Evolutionary conservation across 1,140 invertebrate species (phyloP).

Genomic region (Sycophaga agraensis): DNA sequence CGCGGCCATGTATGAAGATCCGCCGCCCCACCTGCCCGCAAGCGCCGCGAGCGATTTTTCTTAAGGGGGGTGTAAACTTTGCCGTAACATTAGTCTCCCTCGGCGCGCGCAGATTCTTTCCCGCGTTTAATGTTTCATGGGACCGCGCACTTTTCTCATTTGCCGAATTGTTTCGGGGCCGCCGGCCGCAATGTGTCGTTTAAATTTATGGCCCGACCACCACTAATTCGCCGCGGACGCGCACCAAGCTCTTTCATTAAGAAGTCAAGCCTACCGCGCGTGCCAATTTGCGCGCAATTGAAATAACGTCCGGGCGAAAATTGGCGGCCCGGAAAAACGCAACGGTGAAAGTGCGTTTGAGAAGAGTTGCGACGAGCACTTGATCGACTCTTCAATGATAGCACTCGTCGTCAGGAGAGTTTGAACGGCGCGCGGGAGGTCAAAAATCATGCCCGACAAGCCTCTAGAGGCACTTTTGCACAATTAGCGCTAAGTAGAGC

Average conservation of each 20-base stretch:
- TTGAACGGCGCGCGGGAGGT: too few relatives aligned
- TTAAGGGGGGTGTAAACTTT: conserved; percentile 11
- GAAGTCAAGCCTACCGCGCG: too few relatives aligned
- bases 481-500: conserved; percentile 18
- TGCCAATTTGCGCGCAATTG: too few relatives aligned
- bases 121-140: background rate
- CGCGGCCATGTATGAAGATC: too few relatives aligned
- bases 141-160: background rate
- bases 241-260: too few relatives aligned
- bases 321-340: too few relatives aligned
- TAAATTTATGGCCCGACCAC: background rate
- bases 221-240: background rate
- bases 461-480: background rate
- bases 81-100: background rate
- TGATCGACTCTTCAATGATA: too few relatives aligned
- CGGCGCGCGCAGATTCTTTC: background rate
- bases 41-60: conserved; percentile 24
- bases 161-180: background rate
- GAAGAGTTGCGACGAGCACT: too few relatives aligned
- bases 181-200: background rate
- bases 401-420: too few relatives aligned
- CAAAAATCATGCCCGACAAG: background rate
- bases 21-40: background rate
- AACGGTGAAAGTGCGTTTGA: too few relatives aligned
- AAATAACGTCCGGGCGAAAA: too few relatives aligned